phyloP scores from a whole-genome alignment of 1,140 invertebrate species.

The Pectinophora gossypiella region DNA sequence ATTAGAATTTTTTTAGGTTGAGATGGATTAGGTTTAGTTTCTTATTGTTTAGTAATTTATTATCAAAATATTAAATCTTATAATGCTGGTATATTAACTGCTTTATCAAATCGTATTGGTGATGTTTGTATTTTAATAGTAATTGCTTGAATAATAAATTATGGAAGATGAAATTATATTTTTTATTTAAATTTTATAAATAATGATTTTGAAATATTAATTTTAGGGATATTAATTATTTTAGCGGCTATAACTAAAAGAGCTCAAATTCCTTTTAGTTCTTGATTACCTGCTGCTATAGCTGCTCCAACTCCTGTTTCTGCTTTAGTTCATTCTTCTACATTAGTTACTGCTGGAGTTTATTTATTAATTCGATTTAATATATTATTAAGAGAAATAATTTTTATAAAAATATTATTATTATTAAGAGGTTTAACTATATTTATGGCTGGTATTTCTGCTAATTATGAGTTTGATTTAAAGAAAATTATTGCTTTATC shows the following conservation, averaged over 20 bases:
- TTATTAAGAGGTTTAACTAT: conserved; percentile 68
- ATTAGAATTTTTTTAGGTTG: conserved; percentile 82
- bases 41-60: too few species aligned
- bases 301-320: too few species aligned
- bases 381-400: conserved; percentile 45
- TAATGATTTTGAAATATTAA: conserved; percentile 58
- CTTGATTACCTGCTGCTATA: too few species aligned
- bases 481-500: too few species aligned
- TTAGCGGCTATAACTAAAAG: too few species aligned
- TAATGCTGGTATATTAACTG: conserved; percentile 79
- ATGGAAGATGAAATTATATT: conserved; percentile 69
- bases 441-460: too few species aligned
- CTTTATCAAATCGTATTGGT: conserved; percentile 78
- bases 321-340: too few species aligned
- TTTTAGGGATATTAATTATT: too few species aligned
- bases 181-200: conserved; percentile 70
- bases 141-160: conserved; percentile 76
- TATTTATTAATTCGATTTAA: conserved; percentile 83
- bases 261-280: too few species aligned
- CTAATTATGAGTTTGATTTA: too few species aligned
- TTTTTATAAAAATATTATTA: conserved; percentile 53
- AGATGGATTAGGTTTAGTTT: conserved; percentile 80
- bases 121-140: conserved; percentile 77
- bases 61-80: too few species aligned
- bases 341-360: conserved; percentile 80